Conservation (phyloP, 2,113 vertebrate genomes). For the Gambusia holbrooki region DNA sequence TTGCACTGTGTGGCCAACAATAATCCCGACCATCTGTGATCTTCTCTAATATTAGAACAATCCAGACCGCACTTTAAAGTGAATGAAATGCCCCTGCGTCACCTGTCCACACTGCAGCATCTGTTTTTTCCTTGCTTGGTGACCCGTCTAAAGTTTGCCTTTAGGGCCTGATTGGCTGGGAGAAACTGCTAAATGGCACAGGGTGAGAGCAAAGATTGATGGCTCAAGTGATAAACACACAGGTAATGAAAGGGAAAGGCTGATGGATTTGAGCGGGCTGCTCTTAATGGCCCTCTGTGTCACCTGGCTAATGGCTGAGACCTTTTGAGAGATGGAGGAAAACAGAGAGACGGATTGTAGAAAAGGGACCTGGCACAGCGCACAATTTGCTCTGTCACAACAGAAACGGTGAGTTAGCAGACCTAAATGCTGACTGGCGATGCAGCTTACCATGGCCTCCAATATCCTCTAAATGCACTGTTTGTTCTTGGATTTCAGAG, state of each 20-base stretch:
- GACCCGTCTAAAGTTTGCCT: slow-evolving; percentile 47
- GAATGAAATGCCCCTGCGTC: slow-evolving; percentile 34
- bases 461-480: slow-evolving; percentile 62
- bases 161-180: slow-evolving; percentile 53
- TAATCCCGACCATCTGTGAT: slow-evolving; percentile 39
- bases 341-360: slow-evolving; percentile 16
- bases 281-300: slow-evolving; percentile 59
- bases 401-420: slow-evolving; percentile 29
- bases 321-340: slow-evolving; percentile 4
- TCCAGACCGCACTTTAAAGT: slow-evolving; percentile 43
- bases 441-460: slow-evolving; percentile 62
- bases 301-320: slow-evolving; percentile 59
- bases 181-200: slow-evolving; percentile 52
- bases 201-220: slow-evolving; percentile 50
- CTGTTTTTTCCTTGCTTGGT: slow-evolving; percentile 38
- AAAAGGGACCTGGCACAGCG: slow-evolving; percentile 7
- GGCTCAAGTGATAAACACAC: slow-evolving; percentile 63
- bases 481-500: slow-evolving; percentile 74
- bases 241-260: slow-evolving; percentile 66
- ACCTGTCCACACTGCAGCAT: slow-evolving; percentile 33
- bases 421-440: slow-evolving; percentile 67
- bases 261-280: slow-evolving; percentile 51
- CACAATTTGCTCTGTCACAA: slow-evolving; percentile 4
- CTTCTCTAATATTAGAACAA: slow-evolving; percentile 37
- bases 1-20: background rate